Evolutionary conservation across 2,888 invertebrate genomes (phyloP).

Genomic region (Pollenia amentaria): DNA sequence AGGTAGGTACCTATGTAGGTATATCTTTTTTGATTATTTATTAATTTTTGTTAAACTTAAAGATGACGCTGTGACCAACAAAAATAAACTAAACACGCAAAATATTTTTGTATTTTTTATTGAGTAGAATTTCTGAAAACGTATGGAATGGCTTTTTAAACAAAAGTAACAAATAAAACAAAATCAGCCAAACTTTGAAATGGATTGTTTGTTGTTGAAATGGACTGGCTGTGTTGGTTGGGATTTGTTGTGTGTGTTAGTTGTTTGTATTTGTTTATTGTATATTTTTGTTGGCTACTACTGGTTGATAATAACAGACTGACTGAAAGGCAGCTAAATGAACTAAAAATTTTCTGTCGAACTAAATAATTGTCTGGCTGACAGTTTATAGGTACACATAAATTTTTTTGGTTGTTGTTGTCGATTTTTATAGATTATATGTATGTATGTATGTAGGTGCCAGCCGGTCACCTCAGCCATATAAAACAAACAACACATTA

Average conservation of each 20-base stretch:
- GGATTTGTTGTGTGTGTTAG: constrained; percentile 14
- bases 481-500: background rate
- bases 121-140: constrained; percentile 49
- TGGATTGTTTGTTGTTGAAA: constrained; percentile 27
- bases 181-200: constrained; percentile 33
- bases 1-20: background rate
- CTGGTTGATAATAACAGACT: background rate
- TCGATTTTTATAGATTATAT: background rate
- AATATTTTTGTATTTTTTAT: constrained; percentile 39
- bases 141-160: constrained; percentile 59
- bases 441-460: background rate
- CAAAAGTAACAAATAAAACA: constrained; percentile 39
- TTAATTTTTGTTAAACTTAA: constrained; percentile 52
- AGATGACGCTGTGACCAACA: constrained; percentile 73
- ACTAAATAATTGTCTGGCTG: constrained; percentile 27
- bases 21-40: constrained; percentile 21
- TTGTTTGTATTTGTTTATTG: constrained; percentile 24
- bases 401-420: background rate
- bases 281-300: constrained; percentile 15
- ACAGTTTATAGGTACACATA: background rate
- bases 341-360: constrained; percentile 36
- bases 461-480: background rate
- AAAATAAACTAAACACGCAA: constrained; percentile 75
- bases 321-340: constrained; percentile 42
- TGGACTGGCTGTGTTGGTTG: constrained; percentile 25